These are phyloP conservation scores for Actinopyga echinites DNA, from an alignment of 53 echinoderm and acorn worm species.

Conservation along the genomic window DNA sequence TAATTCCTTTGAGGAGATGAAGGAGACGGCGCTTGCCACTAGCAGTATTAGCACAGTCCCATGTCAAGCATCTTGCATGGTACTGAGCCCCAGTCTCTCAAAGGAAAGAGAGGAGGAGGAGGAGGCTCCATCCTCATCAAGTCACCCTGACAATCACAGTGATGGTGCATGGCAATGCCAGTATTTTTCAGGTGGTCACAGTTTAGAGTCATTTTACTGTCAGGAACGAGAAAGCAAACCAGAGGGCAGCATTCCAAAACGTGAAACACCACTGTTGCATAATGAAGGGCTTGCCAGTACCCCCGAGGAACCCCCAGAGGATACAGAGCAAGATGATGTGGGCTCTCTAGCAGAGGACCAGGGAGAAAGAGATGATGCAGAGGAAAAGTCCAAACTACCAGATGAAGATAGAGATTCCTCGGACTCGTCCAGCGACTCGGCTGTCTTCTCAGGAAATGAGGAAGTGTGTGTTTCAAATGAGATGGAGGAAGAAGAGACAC, in stretches of 20 bases:
- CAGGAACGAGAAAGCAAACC: neutral
- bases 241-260: conserved; percentile 21
- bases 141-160: neutral
- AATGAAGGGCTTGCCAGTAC: too few relatives aligned
- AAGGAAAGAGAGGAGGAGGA: neutral
- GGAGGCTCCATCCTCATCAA: neutral
- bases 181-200: neutral
- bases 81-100: neutral
- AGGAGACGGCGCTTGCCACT: conserved; percentile 83
- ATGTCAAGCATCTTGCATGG: neutral
- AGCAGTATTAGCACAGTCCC: conserved; percentile 72
- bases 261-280: too few relatives aligned
- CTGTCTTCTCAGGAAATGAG: conserved; percentile 32
- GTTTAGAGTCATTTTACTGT: neutral
- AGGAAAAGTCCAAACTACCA: neutral
- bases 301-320: too few relatives aligned
- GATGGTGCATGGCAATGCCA: neutral
- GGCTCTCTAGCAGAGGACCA: neutral
- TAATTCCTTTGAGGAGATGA: conserved; percentile 80
- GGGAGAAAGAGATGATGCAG: neutral
- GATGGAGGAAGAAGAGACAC: neutral
- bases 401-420: conserved; percentile 35
- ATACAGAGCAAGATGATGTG: neutral
- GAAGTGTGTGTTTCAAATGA: neutral
- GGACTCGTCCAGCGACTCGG: conserved; percentile 37